Evolutionary conservation across 2,797 vertebrate genomes (phyloP), one percentile per base, ranked within the genome.

Genomic region (Siniperca scherzeri): DNA sequence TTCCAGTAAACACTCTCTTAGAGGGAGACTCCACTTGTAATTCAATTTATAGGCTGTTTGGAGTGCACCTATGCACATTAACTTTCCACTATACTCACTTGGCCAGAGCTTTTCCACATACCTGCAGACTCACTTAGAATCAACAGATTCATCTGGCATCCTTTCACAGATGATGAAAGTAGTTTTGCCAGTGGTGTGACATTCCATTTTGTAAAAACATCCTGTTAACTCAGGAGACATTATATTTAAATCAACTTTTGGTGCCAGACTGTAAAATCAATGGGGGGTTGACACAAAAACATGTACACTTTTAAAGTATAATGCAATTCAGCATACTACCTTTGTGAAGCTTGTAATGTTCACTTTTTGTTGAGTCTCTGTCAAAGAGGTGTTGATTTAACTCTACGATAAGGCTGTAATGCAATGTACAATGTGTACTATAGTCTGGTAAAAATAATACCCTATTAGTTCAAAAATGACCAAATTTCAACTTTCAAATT

Each of bases 1-100:
- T 94, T 93, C 93, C 94, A 84, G 92, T 84, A 95, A 95, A 89
- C 93, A 80, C 85, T 89, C 82, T 83, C 72, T 84, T 76, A 93
- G 88, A 88, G 78, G 82, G 66, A 87, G 86, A 92, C 90, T 91
- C 88, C 86, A 83, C 82, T 88, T 87, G 69, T 94, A 93, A 94
- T 93, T 79, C 59, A 93, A 93, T 94, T 90, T 75, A 92, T 92
- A 85, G 73, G 77, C 88, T 90, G 83, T 84, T 92, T 78, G 74
- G 62, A 89, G 86, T 92, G 90, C 91, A 89, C 78, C 87, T 61
- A 78, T 53, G 77, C 70, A 82, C 85, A 92, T 93, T 94, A 93
- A 82, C 70, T 56, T 86, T 69, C 74, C 70, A 69, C 78, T 81
- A 30, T 25, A 83, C 82, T 91, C 74, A 75, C 73, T 66, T 50